phyloP scores from a whole-genome alignment of 2,888 invertebrate genomes.

The Epirrhoe tristata region DNA sequence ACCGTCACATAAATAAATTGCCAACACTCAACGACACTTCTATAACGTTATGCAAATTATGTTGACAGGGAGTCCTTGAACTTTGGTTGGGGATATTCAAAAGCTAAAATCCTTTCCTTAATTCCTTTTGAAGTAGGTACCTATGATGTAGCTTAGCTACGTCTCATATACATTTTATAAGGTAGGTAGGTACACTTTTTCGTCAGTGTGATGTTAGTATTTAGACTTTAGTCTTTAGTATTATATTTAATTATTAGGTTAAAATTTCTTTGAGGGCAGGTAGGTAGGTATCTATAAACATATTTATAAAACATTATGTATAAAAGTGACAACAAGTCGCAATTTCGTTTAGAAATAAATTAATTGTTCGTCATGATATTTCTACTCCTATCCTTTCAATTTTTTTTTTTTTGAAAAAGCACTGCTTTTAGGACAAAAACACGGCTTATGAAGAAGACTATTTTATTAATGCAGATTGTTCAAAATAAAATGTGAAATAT shows the following conservation, averaged over 20 bases:
- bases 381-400: no score
- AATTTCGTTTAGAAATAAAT: no score
- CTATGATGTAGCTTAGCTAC: slow-evolving; percentile 15
- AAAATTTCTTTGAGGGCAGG: no score
- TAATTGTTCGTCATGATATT: no score
- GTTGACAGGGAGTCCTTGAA: slow-evolving; percentile 27
- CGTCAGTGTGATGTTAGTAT: neutral
- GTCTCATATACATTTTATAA: neutral
- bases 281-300: no score
- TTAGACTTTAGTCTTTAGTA: no score
- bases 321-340: no score
- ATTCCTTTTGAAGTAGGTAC: neutral
- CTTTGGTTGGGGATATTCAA: slow-evolving; percentile 19
- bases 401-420: no score
- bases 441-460: no score
- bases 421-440: no score
- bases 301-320: no score
- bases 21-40: slow-evolving; percentile 8
- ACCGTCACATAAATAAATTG: neutral
- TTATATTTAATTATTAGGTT: no score
- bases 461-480: neutral
- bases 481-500: slow-evolving; percentile 22
- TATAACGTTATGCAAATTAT: slow-evolving; percentile 35
- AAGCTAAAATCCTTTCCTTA: slow-evolving; percentile 1
- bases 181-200: neutral